Evolutionary conservation across 1,140 invertebrate species (phyloP).

Genomic region (Pseudomyrmex cubaensis): DNA sequence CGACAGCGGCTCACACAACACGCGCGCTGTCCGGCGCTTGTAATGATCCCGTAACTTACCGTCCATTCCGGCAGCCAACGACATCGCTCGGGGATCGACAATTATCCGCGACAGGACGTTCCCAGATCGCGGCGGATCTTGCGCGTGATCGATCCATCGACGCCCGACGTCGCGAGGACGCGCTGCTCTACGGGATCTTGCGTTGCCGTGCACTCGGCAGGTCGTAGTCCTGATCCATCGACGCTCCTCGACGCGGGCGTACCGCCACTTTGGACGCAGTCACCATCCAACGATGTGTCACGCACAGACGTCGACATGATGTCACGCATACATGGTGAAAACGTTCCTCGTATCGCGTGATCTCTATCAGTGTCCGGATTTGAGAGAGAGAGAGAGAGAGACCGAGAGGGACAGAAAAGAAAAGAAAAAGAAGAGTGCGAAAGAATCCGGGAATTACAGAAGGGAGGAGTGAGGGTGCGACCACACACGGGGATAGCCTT

Average conservation of each 20-base stretch:
- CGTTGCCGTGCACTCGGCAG: constrained; percentile 36
- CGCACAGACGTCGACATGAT: constrained; percentile 58
- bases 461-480: no score
- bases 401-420: neutral
- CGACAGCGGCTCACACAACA: constrained; percentile 31
- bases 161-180: constrained; percentile 20
- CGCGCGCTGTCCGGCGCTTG: neutral
- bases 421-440: neutral
- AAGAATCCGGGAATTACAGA: neutral
- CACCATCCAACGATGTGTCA: constrained; percentile 51
- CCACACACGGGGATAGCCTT: neutral
- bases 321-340: constrained; percentile 64
- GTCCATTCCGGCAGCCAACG: constrained; percentile 45
- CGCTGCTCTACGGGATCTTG: constrained; percentile 7
- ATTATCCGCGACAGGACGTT: constrained; percentile 54
- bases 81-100: constrained; percentile 11
- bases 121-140: constrained; percentile 44
- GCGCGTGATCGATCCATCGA: constrained; percentile 68
- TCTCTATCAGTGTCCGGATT: constrained; percentile 52
- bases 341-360: constrained; percentile 58
- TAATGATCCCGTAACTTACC: constrained; percentile 62
- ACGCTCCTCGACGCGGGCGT: constrained; percentile 30
- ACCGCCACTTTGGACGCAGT: constrained; percentile 34
- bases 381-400: neutral
- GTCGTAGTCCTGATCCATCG: constrained; percentile 35